phyloP scores from a whole-genome alignment of 1,140 invertebrate genomes.

The Drosophila tropicalis region DNA sequence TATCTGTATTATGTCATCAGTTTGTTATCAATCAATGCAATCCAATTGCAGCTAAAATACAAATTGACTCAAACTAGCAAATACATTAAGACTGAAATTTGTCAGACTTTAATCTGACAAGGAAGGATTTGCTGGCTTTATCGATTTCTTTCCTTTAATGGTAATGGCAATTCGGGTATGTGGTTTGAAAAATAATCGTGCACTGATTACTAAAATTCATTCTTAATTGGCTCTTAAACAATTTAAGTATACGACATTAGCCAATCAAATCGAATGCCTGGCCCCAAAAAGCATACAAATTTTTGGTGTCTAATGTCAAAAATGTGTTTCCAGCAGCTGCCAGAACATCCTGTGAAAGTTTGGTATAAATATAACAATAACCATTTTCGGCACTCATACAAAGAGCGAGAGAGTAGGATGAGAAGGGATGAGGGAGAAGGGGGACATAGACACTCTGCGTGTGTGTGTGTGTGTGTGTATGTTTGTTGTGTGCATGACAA shows the following conservation, averaged over 20 bases:
- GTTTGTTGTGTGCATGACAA: conserved; percentile 46
- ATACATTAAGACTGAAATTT: too few relatives aligned
- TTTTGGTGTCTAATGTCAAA: conserved; percentile 58
- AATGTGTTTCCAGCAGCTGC: conserved; percentile 62
- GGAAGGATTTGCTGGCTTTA: neutral
- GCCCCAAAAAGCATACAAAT: conserved; percentile 22
- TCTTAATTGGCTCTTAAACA: conserved; percentile 8
- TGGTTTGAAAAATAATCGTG: neutral
- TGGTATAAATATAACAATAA: conserved; percentile 71
- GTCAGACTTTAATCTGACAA: too few relatives aligned
- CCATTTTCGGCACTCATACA: conserved; percentile 54
- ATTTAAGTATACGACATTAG: neutral
- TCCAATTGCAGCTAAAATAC: too few relatives aligned
- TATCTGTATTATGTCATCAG: too few relatives aligned
- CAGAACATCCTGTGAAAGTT: conserved; percentile 60
- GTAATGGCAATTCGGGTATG: neutral
- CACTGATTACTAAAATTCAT: neutral
- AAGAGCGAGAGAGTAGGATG: neutral
- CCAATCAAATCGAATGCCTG: conserved; percentile 34
- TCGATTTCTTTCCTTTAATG: neutral
- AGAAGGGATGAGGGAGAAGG: neutral
- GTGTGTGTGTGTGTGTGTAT: conserved; percentile 16
- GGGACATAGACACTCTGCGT: neutral
- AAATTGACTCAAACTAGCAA: too few relatives aligned
- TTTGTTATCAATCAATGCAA: too few relatives aligned